phyloP scores from a whole-genome alignment of 1,140 invertebrate species.

The Drosophila suzukii region DNA sequence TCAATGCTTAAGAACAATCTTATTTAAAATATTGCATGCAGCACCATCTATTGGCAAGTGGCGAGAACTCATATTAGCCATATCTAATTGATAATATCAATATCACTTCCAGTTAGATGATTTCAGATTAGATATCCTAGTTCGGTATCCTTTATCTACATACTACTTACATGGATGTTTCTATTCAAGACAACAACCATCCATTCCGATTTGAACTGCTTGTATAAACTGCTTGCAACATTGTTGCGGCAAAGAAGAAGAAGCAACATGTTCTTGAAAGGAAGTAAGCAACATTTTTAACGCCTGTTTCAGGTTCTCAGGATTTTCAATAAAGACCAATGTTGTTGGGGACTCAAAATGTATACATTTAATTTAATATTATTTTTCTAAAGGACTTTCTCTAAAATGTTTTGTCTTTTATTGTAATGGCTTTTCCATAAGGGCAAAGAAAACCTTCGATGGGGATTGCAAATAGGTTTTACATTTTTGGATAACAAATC shows the following conservation, averaged over 20 bases:
- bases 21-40: background rate
- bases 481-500: too few relatives aligned
- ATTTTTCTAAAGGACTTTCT: too few relatives aligned
- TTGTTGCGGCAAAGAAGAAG: background rate
- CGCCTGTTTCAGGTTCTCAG: too few relatives aligned
- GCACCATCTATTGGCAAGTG: background rate
- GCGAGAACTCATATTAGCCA: background rate
- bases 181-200: conserved; percentile 47
- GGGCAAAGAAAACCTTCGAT: too few relatives aligned
- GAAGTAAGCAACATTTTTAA: background rate
- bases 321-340: too few relatives aligned
- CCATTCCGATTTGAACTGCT: conserved; percentile 19
- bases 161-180: background rate
- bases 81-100: background rate
- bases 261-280: too few relatives aligned
- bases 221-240: conserved; percentile 37
- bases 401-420: too few relatives aligned
- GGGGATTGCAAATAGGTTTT: too few relatives aligned
- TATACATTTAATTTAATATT: too few relatives aligned
- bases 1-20: too few relatives aligned
- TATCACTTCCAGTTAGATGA: background rate
- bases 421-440: too few relatives aligned
- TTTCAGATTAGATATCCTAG: background rate
- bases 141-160: background rate
- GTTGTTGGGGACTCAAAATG: too few relatives aligned